Base-by-base conservation (phyloP, 30 jellyfish, hydroid and myxozoan genomes). In the Aurelia coerulea region DNA sequence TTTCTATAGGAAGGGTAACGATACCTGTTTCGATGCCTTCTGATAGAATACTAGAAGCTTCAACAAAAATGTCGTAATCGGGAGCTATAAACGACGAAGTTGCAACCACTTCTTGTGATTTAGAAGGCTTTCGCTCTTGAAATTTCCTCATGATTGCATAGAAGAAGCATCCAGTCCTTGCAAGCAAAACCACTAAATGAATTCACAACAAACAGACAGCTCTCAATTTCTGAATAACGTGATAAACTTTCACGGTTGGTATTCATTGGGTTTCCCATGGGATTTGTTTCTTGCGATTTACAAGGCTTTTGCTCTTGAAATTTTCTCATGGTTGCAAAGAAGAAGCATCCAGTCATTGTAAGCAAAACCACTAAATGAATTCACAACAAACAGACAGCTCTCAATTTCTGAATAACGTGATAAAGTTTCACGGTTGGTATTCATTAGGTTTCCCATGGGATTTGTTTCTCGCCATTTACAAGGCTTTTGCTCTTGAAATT, bases 11-110 rank as follows among this genome's bases (percentile, higher is more conserved):
- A 18, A 10, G 14, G 1, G 34, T 62, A 62, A 62, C 10, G 15
- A 71, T 75, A 81, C 91, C 91, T 33, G 46, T 6, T 35, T 81
- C 91, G 51, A 68, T 68, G 68, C 84, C 84, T 81, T 81, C 85
- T 3, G 84, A 41, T 53, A 81, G 63, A 10, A 81, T 49, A 15
- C 84, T 74, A 1, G 91, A 54, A 5, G 91, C 29, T 33, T 62
- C 65, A 5, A 53, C 77, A 10, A 81, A 62, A 10, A 19, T 49
- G 84, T 81, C 65, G 62, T 68, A 81, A 16, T 60, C 32, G 59
- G 84, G 74, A 17, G 35, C 79, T 12, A 62, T 29, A 46, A 34
- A 51, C 50, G 39, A 29, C 50, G 88, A 32, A 10, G 3, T 50
- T 23, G 3, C 18, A 52, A 34, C 58, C 52, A 32, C 50, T n/a